Conservation (phyloP, 2,888 invertebrate species). For the Palloptera scutellata region DNA sequence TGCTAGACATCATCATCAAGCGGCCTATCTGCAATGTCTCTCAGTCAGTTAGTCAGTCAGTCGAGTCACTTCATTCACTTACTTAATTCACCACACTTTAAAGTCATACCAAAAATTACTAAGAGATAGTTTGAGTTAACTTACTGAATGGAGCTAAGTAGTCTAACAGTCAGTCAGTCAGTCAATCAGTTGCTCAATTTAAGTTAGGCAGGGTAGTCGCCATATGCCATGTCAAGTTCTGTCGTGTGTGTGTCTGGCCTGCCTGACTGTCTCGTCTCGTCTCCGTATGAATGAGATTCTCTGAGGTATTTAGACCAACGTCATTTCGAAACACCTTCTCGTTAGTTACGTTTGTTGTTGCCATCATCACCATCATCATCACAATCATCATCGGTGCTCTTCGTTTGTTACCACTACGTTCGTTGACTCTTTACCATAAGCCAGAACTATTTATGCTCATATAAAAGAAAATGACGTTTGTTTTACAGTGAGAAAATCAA, state of each 20-base stretch:
- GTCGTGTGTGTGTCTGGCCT: background rate
- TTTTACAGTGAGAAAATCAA: background rate
- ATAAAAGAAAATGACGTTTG: background rate
- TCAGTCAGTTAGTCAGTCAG: too few species aligned
- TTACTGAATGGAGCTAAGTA: too few species aligned
- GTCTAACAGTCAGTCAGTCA: too few species aligned
- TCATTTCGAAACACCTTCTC: constrained; percentile 15
- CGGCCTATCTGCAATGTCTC: too few species aligned
- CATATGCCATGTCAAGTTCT: background rate
- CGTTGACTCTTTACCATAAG: background rate
- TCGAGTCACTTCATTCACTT: too few species aligned
- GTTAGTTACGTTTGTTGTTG: constrained; percentile 19
- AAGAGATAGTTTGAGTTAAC: too few species aligned
- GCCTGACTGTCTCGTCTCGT: background rate
- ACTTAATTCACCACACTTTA: too few species aligned
- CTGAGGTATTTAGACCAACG: constrained; percentile 10
- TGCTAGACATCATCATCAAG: too few species aligned
- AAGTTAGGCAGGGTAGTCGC: background rate
- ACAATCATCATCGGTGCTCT: background rate
- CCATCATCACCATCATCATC: too few species aligned
- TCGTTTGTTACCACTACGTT: background rate
- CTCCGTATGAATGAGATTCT: background rate
- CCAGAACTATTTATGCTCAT: background rate
- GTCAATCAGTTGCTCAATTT: too few species aligned
- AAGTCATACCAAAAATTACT: too few species aligned